These are phyloP conservation scores for Herminia tarsipennalis DNA, from an alignment of 2,888 invertebrate species.

Conservation along the genomic window DNA sequence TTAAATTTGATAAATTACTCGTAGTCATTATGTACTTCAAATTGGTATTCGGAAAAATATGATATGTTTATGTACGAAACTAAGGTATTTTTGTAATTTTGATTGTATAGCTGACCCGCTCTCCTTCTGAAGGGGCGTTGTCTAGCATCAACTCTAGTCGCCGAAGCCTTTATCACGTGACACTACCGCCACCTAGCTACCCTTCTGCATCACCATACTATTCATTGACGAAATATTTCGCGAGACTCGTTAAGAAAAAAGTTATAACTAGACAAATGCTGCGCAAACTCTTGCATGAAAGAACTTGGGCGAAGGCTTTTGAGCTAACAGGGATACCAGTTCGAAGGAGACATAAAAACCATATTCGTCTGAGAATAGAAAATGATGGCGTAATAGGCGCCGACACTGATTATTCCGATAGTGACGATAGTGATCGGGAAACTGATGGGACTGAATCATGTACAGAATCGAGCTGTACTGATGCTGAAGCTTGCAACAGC, in stretches of 20 bases:
- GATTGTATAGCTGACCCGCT: conserved; percentile 79
- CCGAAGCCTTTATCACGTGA: conserved; percentile 85
- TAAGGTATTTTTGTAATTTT: conserved; percentile 67
- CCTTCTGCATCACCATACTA: conserved; percentile 92
- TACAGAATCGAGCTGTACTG: conserved; percentile 70
- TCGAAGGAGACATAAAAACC: conserved; percentile 76
- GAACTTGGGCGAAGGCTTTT: conserved; percentile 80
- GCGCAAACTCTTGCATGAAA: conserved; percentile 90
- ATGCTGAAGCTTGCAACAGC: conserved; percentile 57
- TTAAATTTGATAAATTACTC: too few relatives aligned
- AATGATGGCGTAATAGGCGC: conserved; percentile 75
- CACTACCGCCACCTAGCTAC: conserved; percentile 90
- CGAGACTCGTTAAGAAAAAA: conserved; percentile 90
- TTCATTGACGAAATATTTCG: conserved; percentile 91
- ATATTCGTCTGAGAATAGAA: conserved; percentile 72
- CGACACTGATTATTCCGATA: conserved; percentile 75
- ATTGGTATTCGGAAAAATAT: not conserved
- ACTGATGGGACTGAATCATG: conserved; percentile 75
- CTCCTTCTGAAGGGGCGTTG: conserved; percentile 83
- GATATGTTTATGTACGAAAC: conserved; percentile 27
- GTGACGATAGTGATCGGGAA: conserved; percentile 74
- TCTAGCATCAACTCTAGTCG: conserved; percentile 83
- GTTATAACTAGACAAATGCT: conserved; percentile 89
- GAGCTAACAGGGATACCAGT: conserved; percentile 78
- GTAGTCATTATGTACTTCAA: not conserved